phyloP scores from a whole-genome alignment of 2,888 invertebrate genomes.

The Hoplodrina blanda region DNA sequence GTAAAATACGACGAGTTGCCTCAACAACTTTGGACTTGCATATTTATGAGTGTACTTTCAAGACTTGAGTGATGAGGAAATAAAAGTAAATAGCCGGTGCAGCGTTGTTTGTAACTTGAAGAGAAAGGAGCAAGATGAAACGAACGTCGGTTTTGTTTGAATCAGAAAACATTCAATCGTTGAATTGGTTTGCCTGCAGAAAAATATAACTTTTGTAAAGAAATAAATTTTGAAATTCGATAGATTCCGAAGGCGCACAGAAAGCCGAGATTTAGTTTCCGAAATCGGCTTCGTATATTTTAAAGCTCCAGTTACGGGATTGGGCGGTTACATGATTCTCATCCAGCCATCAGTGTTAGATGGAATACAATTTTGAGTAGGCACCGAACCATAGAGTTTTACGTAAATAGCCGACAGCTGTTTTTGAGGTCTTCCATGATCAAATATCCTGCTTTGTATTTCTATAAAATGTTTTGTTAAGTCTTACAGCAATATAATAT shows the following conservation, averaged over 20 bases:
- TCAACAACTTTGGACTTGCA: constrained; percentile 83
- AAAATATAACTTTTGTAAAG: constrained; percentile 23
- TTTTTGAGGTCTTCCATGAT: constrained; percentile 33
- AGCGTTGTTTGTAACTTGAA: constrained; percentile 75
- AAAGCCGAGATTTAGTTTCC: constrained; percentile 46
- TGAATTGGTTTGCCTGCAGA: constrained; percentile 16
- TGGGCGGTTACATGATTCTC: constrained; percentile 43
- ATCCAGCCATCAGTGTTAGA: constrained; percentile 19
- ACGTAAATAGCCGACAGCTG: constrained; percentile 8
- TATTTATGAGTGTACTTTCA: constrained; percentile 86
- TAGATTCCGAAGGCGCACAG: constrained; percentile 29
- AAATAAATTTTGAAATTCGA: constrained; percentile 49
- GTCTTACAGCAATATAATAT: not conserved
- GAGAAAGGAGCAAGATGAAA: constrained; percentile 69
- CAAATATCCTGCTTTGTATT: constrained; percentile 27
- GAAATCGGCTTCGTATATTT: constrained; percentile 54
- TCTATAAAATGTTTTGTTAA: constrained; percentile 13
- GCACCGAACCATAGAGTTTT: constrained; percentile 10
- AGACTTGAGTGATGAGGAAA: constrained; percentile 86
- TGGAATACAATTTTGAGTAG: constrained; percentile 39
- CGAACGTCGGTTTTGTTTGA: constrained; percentile 55
- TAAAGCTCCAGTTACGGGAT: constrained; percentile 50
- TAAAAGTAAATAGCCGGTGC: constrained; percentile 81
- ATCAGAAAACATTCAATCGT: constrained; percentile 37
- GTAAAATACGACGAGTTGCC: constrained; percentile 82